Conservation (phyloP, 2,888 invertebrate species). For the Melikaiella ostensackeni region DNA sequence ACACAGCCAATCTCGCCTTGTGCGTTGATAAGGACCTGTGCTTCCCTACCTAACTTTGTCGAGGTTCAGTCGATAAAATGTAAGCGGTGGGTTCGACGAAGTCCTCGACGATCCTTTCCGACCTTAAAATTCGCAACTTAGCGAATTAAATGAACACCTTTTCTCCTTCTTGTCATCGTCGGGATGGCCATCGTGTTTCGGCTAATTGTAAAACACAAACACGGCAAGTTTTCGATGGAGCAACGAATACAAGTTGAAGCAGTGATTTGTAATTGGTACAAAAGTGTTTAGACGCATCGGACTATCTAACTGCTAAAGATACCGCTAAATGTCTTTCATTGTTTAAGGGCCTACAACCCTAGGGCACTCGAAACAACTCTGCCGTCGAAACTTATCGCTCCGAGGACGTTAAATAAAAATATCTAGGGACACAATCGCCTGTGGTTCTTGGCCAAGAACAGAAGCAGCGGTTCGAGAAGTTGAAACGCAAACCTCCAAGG, state of each 20-base stretch:
- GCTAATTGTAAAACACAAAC: constrained; percentile 6
- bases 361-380: constrained; percentile 45
- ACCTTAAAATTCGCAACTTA: constrained; percentile 17
- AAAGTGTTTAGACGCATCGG: constrained; percentile 1
- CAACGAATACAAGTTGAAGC: constrained; percentile 19
- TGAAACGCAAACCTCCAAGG: constrained; percentile 9
- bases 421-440: neutral
- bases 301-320: constrained; percentile 15
- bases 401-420: constrained; percentile 12
- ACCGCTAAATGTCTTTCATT: constrained; percentile 59
- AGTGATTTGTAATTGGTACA: constrained; percentile 18
- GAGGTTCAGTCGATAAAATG: constrained; percentile 37
- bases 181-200: neutral
- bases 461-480: neutral
- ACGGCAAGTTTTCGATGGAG: constrained; percentile 16
- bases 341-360: constrained; percentile 57
- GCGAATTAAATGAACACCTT: neutral
- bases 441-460: neutral
- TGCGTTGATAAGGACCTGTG: constrained; percentile 24
- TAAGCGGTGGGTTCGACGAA: constrained; percentile 25
- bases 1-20: constrained; percentile 27
- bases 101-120: constrained; percentile 31
- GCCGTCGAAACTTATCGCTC: neutral
- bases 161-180: neutral
- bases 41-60: constrained; percentile 35